Conservation (phyloP, 2,113 vertebrate genomes). For the Propithecus coquereli region DNA sequence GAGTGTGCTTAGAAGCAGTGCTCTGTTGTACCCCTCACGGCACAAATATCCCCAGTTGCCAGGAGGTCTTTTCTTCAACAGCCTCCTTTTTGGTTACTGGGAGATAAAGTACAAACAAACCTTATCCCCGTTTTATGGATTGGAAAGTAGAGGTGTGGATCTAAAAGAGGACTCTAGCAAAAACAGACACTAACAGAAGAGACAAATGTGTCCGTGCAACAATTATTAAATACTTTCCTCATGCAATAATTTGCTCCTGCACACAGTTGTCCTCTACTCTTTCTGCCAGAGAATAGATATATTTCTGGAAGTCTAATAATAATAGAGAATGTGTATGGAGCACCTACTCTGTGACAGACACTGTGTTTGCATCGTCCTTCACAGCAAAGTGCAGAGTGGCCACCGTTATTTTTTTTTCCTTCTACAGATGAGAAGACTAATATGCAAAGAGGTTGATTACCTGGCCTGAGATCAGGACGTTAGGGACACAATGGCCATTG, state of each 20-base stretch:
- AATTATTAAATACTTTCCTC: background rate
- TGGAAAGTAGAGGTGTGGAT: background rate
- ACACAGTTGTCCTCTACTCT: background rate
- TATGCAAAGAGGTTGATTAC: background rate
- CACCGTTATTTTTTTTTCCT: background rate
- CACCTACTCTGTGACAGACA: background rate
- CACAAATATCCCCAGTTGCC: background rate
- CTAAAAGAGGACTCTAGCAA: background rate
- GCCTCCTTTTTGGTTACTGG: background rate
- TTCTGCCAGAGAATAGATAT: background rate
- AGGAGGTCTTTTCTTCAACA: background rate
- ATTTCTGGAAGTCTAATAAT: background rate
- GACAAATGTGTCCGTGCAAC: background rate
- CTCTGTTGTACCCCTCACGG: background rate
- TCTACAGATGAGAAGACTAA: background rate
- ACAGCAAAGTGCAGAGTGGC: background rate
- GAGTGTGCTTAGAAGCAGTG: background rate
- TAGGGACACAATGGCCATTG: background rate
- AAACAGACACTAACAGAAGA: background rate
- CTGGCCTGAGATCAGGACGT: background rate
- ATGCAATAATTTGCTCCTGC: background rate
- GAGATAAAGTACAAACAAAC: background rate
- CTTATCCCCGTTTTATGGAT: background rate
- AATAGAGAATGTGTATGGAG: background rate
- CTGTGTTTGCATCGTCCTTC: background rate